Conservation (phyloP, 2,113 vertebrate species). For the Hassar affinis region DNA sequence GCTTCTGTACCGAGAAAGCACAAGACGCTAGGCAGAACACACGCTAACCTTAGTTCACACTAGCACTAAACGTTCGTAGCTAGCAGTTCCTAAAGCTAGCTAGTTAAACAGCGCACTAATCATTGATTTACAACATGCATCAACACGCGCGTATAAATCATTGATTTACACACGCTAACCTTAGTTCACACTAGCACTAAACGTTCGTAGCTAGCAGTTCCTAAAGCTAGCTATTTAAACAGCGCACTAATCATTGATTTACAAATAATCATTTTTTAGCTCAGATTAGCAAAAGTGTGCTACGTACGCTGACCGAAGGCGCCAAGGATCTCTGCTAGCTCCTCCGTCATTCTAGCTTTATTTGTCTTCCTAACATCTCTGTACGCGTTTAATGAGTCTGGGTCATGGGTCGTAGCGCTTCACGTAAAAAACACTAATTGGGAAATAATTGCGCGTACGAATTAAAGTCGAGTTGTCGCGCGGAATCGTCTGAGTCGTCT, state of each 20-base stretch:
- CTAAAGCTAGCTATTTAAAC: not conserved
- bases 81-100: not conserved
- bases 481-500: not conserved
- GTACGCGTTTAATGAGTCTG: not conserved
- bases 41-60: not conserved
- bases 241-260: not conserved
- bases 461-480: not conserved
- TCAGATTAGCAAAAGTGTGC: not conserved
- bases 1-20: not conserved
- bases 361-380: not conserved
- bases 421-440: not conserved
- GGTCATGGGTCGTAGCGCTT: too few relatives aligned
- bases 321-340: not conserved
- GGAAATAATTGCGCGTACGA: not conserved
- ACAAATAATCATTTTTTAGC: too few relatives aligned
- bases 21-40: not conserved
- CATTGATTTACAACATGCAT: too few relatives aligned
- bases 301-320: not conserved
- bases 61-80: not conserved
- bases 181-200: not conserved
- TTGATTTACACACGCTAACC: slow-evolving; percentile 6
- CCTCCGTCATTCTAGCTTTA: not conserved
- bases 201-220: too few relatives aligned
- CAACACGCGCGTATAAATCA: too few relatives aligned
- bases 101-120: not conserved